Percentiles rank a stretch among this genome's conserved stretches.
Evolutionary conservation across 2,113 vertebrate genomes (phyloP).

Genomic region (Triplophysa tibetana): DNA sequence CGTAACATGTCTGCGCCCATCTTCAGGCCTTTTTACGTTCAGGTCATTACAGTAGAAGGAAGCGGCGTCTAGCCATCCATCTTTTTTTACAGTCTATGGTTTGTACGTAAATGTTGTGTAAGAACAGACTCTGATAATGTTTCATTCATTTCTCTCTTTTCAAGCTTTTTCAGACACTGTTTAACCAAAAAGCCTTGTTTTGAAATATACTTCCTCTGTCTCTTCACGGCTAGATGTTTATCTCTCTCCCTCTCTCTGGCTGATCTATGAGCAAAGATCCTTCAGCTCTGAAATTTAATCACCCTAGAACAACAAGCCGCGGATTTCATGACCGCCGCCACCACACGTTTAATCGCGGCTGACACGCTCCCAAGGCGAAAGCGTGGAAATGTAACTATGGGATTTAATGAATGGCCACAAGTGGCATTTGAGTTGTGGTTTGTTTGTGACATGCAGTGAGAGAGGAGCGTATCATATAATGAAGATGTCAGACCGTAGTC

Average conservation of each 20-base stretch:
- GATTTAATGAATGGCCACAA: conserved; percentile 14
- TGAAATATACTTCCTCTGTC: not conserved
- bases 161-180: not conserved
- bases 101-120: no score
- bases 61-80: no score
- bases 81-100: no score
- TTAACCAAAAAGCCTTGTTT: not conserved
- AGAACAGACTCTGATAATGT: no score
- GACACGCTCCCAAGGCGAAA: not conserved
- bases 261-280: conserved; percentile 31
- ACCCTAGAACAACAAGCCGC: conserved; percentile 1
- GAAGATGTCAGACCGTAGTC: not conserved
- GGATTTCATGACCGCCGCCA: not conserved
- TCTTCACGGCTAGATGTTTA: not conserved
- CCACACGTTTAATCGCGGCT: not conserved
- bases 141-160: not conserved
- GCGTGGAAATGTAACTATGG: not conserved
- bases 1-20: no score
- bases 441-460: not conserved
- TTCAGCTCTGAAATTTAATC: conserved; percentile 41
- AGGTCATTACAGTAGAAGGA: no score
- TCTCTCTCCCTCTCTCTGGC: not conserved
- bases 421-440: not conserved
- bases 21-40: no score
- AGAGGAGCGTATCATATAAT: not conserved